Base-by-base conservation (phyloP, 2,888 invertebrate genomes). In the Schrankia costaestrigalis region DNA sequence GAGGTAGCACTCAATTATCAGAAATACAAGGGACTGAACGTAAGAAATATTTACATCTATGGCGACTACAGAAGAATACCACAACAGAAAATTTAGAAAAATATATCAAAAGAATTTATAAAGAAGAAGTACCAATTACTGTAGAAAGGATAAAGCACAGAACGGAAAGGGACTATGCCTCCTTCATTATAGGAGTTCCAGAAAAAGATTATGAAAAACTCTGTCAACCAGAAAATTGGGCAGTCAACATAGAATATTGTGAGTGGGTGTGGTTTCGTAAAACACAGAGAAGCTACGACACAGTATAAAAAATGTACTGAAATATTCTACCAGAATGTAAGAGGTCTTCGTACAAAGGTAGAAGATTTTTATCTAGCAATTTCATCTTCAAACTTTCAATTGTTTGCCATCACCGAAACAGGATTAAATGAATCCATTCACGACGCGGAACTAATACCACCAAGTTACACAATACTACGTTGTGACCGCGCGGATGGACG, bases 181-280 rank as follows among this genome's bases (percentile, higher is more conserved):
- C 14, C 3, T 26, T 26, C 9, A 14, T 26, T 26, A 26, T 14
- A 13, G 40, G 45, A 12, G 48, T 56, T 0, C 38, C 55, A 5
- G 52, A 56, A 27, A 40, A 30, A 6, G 12, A 29, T 6, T 55
- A 49, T 28, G 44, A 47, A 0, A 38, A 31, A 13, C n/a, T 57
- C 9, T 35, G 41, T 32, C 22, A 46, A 9, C 28, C 48, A 2
- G 42, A 50, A 11, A 33, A 11, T 5, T 56, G 51, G 51, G 19
- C 46, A 7, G 18, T 46, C 2, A 54, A 57, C 30, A 26, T 42
- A 1, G 55, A 56, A 23, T 52, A 36, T 17, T 28, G 43, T 26
- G 53, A 57, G 21, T 54, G 56, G 54, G 31, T 56, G 4, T 21
- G 21, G 21, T 21, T 21, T 21, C 21, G 8, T 8, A n/a, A n/a